Evolutionary conservation across 2,113 vertebrate species (phyloP).

Genomic region (Coryphaenoides rupestris): DNA sequence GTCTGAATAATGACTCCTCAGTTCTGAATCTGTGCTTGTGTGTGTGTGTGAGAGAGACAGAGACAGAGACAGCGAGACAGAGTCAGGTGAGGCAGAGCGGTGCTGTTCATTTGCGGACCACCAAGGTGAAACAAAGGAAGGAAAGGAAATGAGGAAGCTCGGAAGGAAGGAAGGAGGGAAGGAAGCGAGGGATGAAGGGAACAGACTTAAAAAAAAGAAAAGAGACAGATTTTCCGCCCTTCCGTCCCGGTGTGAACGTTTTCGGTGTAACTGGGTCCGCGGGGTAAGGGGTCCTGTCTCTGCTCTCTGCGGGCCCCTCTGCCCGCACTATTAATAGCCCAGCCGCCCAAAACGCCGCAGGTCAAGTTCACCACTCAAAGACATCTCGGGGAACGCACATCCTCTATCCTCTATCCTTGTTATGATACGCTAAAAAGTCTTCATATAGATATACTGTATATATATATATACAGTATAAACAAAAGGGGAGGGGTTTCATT

Average conservation of each 20-base stretch:
- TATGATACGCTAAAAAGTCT: neutral
- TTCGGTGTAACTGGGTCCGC: slow-evolving; percentile 40
- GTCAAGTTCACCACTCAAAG: slow-evolving; percentile 36
- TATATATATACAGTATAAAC: too few relatives aligned
- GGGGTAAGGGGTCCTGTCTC: slow-evolving; percentile 25
- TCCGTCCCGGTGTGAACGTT: slow-evolving; percentile 20
- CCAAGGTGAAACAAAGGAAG: too few relatives aligned
- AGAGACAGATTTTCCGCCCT: slow-evolving; percentile 3
- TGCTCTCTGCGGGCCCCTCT: slow-evolving; percentile 20
- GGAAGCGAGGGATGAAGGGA: neutral
- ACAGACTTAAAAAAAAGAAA: neutral
- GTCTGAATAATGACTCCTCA: too few relatives aligned
- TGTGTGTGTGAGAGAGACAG: neutral
- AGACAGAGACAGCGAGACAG: neutral
- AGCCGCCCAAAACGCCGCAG: slow-evolving; percentile 25
- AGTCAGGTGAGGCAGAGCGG: neutral
- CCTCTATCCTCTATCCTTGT: neutral
- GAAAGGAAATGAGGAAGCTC: too few relatives aligned
- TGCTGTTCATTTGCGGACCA: neutral
- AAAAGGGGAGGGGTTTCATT: too few relatives aligned
- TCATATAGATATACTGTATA: too few relatives aligned
- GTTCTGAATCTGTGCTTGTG: too few relatives aligned
- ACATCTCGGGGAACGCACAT: neutral
- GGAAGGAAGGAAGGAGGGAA: slow-evolving; percentile 2
- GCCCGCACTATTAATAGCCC: slow-evolving; percentile 45